Base-by-base conservation (phyloP, 2,797 vertebrate species). In the Anguilla marmorata region DNA sequence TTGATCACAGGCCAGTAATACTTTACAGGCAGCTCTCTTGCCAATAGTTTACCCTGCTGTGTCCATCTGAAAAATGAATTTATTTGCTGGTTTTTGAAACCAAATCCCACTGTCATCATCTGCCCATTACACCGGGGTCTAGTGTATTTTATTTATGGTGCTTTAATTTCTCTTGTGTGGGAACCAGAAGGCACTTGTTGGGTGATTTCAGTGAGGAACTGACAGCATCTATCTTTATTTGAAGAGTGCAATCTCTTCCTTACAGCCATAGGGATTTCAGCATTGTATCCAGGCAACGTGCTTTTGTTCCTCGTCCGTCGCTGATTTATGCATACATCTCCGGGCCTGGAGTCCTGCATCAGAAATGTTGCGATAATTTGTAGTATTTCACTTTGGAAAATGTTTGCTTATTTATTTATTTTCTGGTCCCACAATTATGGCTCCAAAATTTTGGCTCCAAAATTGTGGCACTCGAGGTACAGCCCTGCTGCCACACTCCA, bases 101-200 rank as follows among this genome's bases (percentile, higher is more conserved):
- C 19, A 45, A 80, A 80, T 85, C 69, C 72, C 74, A 85, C 88
- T 87, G 85, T 79, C 86, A 69, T 85, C 87, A 89, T 87, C 27
- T 30, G 12, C 54, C n/a, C 11, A 87, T 50, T 52, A 45, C 37
- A 19, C 16, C 63, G 56, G 58, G 56, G 80, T 66, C 84, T 48
- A n/a, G 19, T 82, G 86, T 60, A 50, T 85, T 48, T 88, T 83
- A 79, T 88, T 89, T 82, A 89, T 89, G 69, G 86, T 82, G 80
- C 84, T 4, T 11, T 58, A 14, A 41, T 37, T 66, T 84, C 63
- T 37, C 79, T 11, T 82, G 16, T 50, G 3, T 56, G 33, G 56
- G 12, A 87, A 87, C 3, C 74, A 74, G 87, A 54, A 52, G 56
- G 41, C 80, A 33, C 33, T 66, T 88, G 79, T 56, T 82, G 88